Base-by-base conservation (phyloP, 2,888 invertebrate genomes). In the Lumbricus terrestris region DNA sequence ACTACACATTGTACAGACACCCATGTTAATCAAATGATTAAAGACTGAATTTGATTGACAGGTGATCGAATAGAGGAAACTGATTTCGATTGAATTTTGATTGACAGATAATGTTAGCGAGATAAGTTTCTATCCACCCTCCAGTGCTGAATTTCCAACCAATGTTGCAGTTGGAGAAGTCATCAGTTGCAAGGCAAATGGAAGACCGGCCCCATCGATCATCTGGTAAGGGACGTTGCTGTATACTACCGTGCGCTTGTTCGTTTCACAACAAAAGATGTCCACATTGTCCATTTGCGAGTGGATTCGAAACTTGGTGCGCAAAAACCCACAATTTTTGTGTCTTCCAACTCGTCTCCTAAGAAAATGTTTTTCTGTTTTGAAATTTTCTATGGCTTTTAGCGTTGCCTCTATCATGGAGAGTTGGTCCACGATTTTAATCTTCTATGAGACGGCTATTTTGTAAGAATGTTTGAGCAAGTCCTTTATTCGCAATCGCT, bases 161-260 rank as follows among this genome's bases (percentile, higher is more conserved):
- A 16, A 1, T 4, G 11, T 88, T 23, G 40, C 42, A 23, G 90
- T 90, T 18, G 88, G 82, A 42, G 47, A 88, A 0, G 8, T 1
- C 15, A 82, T 90, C 88, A 47, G 8, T 54, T 90, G 90, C 47
- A 40, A 5, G 29, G 90, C 90, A 23, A 40, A 88, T 88, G 90
- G 90, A 38, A 90, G 54, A 88, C 90, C 90, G 0, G 34, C 16
- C 2, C 90, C 90, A 33, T 20, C 38, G 23, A 88, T 88, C 8
- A 16, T 33, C 13, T 90, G 90, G 90, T 90, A 85, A 85, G n/a
- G 8, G 69, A 69, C 13, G 69, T n/a, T n/a, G 69, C 13, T 69
- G 29, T n/a, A n/a, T n/a, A n/a, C 69, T n/a, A 29, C n/a, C n/a
- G n/a, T n/a, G n/a, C 69, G 11, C n/a, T 3, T 69, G 11, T 69